A percentile compares a stretch with the other conserved stretches of the same genome.
Evolutionary conservation across 2,888 invertebrate species (phyloP).

Genomic region (Bedellia somnulentella): DNA sequence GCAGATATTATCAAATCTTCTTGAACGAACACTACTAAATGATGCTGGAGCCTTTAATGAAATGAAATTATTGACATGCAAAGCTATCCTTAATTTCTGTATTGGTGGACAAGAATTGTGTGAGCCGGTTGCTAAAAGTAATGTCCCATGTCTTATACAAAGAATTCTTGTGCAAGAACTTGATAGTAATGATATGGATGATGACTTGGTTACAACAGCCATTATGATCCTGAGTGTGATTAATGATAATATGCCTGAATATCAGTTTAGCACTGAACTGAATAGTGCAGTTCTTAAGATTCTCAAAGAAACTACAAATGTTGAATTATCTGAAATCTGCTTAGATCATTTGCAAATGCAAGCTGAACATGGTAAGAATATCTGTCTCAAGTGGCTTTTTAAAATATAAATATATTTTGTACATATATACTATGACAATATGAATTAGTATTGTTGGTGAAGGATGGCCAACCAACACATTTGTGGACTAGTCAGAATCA

Average conservation of each 20-base stretch:
- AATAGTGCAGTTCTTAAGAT: constrained; percentile 66
- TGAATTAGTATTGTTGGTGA: too few relatives aligned
- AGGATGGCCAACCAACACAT: too few relatives aligned
- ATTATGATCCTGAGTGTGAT: constrained; percentile 64
- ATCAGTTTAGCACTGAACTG: constrained; percentile 55
- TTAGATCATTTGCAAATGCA: constrained; percentile 76
- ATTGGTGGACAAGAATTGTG: constrained; percentile 72
- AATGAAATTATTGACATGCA: constrained; percentile 68
- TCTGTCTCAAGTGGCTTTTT: too few relatives aligned
- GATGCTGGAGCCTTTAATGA: constrained; percentile 31
- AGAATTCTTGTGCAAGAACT: constrained; percentile 51
- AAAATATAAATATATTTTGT: too few relatives aligned
- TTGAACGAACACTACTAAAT: constrained; percentile 26
- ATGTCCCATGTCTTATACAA: constrained; percentile 54
- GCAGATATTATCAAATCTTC: constrained; percentile 32
- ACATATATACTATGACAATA: too few relatives aligned
- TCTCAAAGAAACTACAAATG: constrained; percentile 64
- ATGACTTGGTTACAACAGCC: constrained; percentile 57
- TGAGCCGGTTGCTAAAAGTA: constrained; percentile 58
- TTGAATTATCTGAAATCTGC: constrained; percentile 75
- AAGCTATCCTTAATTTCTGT: constrained; percentile 78
- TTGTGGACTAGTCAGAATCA: too few relatives aligned
- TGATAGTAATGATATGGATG: constrained; percentile 50
- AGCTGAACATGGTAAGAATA: constrained; percentile 69
- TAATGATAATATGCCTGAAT: constrained; percentile 64